Evolutionary conservation across 2,888 invertebrate species (phyloP), one percentile per base, ranked within the genome.

Genomic region (Pinctada fucata): DNA sequence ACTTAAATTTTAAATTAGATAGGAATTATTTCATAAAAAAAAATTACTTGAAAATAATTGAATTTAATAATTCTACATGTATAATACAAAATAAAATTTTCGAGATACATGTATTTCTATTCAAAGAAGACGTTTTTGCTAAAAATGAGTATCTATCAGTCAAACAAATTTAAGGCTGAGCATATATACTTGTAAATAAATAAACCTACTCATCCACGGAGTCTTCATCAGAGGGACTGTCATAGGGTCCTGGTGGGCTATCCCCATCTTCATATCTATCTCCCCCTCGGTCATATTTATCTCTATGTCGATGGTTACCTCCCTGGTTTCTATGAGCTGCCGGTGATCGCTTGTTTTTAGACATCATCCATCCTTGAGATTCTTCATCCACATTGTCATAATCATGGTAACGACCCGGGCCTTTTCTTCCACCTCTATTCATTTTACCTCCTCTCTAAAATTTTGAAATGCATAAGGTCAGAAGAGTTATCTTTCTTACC

Each of bases 221-320:
- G 65, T 80, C 80, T 51, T 90, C 89, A 68, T 89, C 89, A 79
- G 90, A 90, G 0, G 91, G 91, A 81, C 91, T 91, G 77, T 91
- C 91, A 80, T 90, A 90, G 3, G 88, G 86, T 48, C 90, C 90
- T 63, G 90, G 89, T 8, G 89, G 90, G 78, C 89, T 89, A 47
- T 87, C 85, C 66, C 78, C 72, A n/a, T 81, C 84, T 47, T 82
- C 82, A 3, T 79, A 78, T 8, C 80, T 81, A 50, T 80, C 78
- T 10, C 81, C 80, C 52, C 71, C 71, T 66, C 76, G 52, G 72
- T 52, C 73, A 66, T 47, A 74, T 72, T 58, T 78, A 63, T n/a
- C 74, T 64, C 31, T 66, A 70, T 48, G 16, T 13, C 47, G 16
- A n/a, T 73, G 50, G 48, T 49, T 67, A 4, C 74, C 65, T 6